Conservation (phyloP, 2,888 invertebrate genomes). For the Didymodactylos carnosus region DNA sequence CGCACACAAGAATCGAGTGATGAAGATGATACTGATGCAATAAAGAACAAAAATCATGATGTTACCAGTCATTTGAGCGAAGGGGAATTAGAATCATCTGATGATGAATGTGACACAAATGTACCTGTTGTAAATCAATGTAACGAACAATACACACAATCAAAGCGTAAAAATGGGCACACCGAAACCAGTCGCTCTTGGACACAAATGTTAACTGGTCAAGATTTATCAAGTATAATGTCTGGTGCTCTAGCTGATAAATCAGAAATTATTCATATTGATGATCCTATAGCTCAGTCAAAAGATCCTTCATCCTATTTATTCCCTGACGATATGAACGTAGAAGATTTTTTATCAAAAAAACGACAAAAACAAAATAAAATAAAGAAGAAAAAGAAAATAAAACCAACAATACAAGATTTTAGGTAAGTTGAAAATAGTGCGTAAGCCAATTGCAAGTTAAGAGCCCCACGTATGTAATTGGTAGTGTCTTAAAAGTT, state of each 20-base stretch:
- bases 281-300: neutral
- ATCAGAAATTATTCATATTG: neutral
- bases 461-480: no score
- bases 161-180: no score
- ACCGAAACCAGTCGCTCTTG: neutral
- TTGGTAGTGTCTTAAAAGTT: no score
- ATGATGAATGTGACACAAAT: neutral
- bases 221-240: neutral
- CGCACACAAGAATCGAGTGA: neutral
- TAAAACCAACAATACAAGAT: neutral
- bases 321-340: neutral
- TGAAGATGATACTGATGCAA: neutral
- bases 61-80: neutral
- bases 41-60: no score
- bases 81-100: neutral
- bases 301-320: neutral
- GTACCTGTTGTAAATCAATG: neutral
- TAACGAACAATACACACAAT: neutral
- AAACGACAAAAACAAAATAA: neutral
- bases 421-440: no score
- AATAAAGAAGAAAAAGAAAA: neutral
- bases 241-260: neutral
- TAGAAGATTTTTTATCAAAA: neutral
- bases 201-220: neutral
- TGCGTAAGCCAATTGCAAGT: no score